Evolutionary conservation across 1,140 invertebrate species (phyloP), one percentile per base, ranked within the genome.

Genomic region (Tetramorium alpestre): DNA sequence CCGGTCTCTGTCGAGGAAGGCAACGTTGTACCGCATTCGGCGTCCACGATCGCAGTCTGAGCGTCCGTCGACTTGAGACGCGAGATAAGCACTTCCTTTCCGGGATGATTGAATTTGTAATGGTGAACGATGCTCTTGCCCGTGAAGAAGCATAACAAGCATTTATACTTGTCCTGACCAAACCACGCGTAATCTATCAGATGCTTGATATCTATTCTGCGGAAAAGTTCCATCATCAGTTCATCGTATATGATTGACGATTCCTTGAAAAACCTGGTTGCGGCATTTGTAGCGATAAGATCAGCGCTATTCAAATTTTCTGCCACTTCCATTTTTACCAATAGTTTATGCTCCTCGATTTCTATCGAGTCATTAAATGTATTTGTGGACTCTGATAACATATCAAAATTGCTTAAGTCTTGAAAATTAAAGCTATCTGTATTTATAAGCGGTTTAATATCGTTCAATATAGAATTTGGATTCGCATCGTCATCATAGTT

Each of bases 41-140:
- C 88, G 51, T 96, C 94, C 72, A 92, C 87, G 38, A 96, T 95
- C 0, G 96, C 96, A 8, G 92, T 87, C n/a, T 93, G 93, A 0
- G 97, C 96, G 38, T 95, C 93, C 8, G 92, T 78, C 4, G 94
- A 91, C 16, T 95, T 94, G 44, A 97, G 91, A 51, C 97, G 93
- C 0, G 97, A 97, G 84, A 97, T 96, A 13, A 97, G 93, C 18
- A 97, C 96, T 94, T 97, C 97, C 38, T 95, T 95, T 54, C 96
- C 95, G 5, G 96, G 96, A 94, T 98, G 97, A 80, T 93, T 93
- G 6, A 94, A 93, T 87, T 96, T 96, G 85, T 97, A 97, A 94
- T 98, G 97, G 58, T 95, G 93, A 0, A 97, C 96, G 33, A 97
- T 97, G 56, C 96, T 96, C 70, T 95, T 95, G 0, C 97, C 97